Evolutionary conservation across 1,140 invertebrate species (phyloP), one percentile per base, ranked within the genome.

Genomic region (Brevipalpus yothersi): DNA sequence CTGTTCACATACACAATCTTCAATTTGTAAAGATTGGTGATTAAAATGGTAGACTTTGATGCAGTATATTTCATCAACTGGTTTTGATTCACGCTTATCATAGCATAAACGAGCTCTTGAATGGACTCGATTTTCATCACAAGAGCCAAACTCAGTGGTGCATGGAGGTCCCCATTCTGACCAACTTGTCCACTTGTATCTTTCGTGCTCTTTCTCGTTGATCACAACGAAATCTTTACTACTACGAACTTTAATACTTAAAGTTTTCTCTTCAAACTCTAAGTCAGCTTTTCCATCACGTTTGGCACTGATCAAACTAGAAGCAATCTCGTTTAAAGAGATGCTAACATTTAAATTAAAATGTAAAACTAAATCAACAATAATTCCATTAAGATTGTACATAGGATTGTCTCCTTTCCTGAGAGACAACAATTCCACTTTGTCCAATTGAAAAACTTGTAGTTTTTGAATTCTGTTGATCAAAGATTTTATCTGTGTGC

Each of bases 281-380:
- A 51, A 51, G 10, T 19, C 49, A 19, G 21, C n/a, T 51, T 8
- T 9, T 51, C 49, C 49, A 51, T 51, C n/a, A n/a, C 21, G n/a
- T 51, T 51, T 51, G 49, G 49, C 49, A 51, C 49, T 51, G n/a
- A 51, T 51, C 21, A 51, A 19, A 19, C 21, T 51, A 51, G 21
- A 19, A 19, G 21, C 49, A 10, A 51, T 51, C n/a, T 51, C 49
- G 8, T 51, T 51, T 17, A 51, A 17, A n/a, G 49, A 51, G 21
- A n/a, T 19, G 21, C 21, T 51, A 51, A 51, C 49, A 51, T 51
- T 19, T 51, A n/a, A 19, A 51, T 51, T 51, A 51, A 51, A 51
- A 51, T 51, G n/a, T 51, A 51, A 51, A 51, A 51, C n/a, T 51
- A 51, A 51, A 51, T 51, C 49, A 51, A 51, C 49, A 51, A 51